Evolutionary conservation across 2,113 vertebrate genomes (phyloP).

Genomic region (Rhea pennata): DNA sequence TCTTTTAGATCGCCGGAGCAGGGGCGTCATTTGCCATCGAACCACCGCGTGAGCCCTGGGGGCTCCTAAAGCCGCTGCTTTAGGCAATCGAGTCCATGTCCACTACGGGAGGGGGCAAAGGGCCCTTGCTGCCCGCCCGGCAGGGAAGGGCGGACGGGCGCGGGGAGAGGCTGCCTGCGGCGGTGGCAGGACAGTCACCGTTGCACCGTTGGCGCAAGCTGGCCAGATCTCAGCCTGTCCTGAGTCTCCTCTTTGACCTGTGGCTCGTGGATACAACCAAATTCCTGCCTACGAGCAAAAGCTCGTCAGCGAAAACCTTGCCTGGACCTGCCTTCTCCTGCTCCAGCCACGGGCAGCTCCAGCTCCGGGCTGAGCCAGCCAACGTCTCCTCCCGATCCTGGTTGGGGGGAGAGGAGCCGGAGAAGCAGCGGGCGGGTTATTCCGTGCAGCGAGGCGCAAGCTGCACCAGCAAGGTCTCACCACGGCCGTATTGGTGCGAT

Average conservation of each 20-base stretch:
- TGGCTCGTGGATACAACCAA: not conserved
- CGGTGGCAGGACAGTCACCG: no score
- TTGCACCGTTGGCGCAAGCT: no score
- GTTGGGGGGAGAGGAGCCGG: rapidly evolving
- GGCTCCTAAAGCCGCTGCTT: not conserved
- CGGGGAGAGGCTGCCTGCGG: no score
- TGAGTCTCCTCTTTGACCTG: not conserved
- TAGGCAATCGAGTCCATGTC: not conserved
- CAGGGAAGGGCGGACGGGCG: no score
- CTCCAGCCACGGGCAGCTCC: rapidly evolving
- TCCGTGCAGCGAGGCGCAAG: rapidly evolving
- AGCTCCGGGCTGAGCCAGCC: rapidly evolving
- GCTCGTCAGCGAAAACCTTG: not conserved
- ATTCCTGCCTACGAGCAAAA: not conserved
- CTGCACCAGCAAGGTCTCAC: no score
- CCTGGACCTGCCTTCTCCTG: not conserved
- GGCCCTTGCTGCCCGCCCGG: no score
- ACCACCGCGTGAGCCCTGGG: not conserved
- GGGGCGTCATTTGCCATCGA: no score
- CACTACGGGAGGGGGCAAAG: no score
- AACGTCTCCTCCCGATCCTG: not conserved
- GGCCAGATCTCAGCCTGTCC: no score
- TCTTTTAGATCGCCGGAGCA: not conserved
- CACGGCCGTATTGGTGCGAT: no score
- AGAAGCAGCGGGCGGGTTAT: not conserved